Conservation (phyloP, 2,113 vertebrate species). For the Chloropsis cyanopogon region DNA sequence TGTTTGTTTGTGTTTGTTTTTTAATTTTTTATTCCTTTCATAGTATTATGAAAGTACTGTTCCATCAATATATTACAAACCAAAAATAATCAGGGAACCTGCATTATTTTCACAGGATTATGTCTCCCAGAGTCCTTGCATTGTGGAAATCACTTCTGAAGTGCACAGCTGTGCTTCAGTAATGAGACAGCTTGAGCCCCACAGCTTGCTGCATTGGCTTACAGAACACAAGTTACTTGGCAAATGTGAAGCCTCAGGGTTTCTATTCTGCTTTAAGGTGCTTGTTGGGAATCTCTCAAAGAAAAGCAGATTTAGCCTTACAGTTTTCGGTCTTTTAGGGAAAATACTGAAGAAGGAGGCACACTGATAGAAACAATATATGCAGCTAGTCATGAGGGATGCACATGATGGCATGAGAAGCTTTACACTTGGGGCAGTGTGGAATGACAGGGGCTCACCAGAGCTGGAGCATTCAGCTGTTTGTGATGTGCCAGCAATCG, state of each 20-base stretch:
- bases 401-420: neutral
- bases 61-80: neutral
- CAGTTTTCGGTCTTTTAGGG: neutral
- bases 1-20: neutral
- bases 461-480: neutral
- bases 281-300: neutral
- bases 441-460: neutral
- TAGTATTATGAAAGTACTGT: neutral
- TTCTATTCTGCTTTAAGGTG: neutral
- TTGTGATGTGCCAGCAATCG: neutral
- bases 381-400: neutral
- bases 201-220: neutral
- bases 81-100: neutral
- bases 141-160: neutral
- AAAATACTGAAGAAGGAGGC: neutral
- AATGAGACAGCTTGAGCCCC: neutral
- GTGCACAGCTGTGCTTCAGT: neutral
- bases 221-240: neutral
- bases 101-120: neutral
- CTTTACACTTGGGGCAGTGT: neutral
- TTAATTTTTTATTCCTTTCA: neutral
- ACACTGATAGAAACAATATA: accelerated
- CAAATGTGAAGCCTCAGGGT: neutral
- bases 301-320: neutral
- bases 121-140: neutral